Conservation (phyloP, 2,797 vertebrate species). For the Erethizon dorsatum region DNA sequence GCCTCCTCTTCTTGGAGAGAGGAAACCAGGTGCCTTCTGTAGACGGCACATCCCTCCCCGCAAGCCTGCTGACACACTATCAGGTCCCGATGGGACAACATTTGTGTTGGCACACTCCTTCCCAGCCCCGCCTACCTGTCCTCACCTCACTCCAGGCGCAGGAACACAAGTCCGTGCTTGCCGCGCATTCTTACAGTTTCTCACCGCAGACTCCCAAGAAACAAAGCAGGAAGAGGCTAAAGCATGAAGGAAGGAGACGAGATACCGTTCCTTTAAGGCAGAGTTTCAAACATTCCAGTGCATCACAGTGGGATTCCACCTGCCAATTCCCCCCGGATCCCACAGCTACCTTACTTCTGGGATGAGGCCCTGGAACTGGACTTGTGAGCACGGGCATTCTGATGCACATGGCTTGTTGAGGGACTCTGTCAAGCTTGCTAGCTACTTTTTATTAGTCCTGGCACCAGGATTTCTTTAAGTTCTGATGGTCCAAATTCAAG, state of each 20-base stretch:
- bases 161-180: constrained; percentile 80
- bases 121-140: constrained; percentile 54
- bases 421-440: constrained; percentile 39
- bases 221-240: constrained; percentile 43
- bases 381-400: constrained; percentile 15
- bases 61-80: constrained; percentile 23
- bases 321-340: background rate
- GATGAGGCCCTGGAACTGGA: background rate
- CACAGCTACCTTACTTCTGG: background rate
- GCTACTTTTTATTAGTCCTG: constrained; percentile 60
- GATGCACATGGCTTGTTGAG: constrained; percentile 28
- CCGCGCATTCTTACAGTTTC: constrained; percentile 72
- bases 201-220: constrained; percentile 64
- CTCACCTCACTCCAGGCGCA: constrained; percentile 41
- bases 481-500: constrained; percentile 67
- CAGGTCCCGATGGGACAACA: constrained; percentile 61
- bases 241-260: background rate
- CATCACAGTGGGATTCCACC: constrained; percentile 25
- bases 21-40: constrained; percentile 23
- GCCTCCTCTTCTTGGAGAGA: background rate
- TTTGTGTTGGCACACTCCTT: constrained; percentile 65
- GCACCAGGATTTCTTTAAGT: constrained; percentile 58
- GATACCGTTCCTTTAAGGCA: background rate
- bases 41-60: constrained; percentile 5
- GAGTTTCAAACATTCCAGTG: background rate